phyloP scores from a whole-genome alignment of 2,888 invertebrate species.

The Aphodius sticticus region DNA sequence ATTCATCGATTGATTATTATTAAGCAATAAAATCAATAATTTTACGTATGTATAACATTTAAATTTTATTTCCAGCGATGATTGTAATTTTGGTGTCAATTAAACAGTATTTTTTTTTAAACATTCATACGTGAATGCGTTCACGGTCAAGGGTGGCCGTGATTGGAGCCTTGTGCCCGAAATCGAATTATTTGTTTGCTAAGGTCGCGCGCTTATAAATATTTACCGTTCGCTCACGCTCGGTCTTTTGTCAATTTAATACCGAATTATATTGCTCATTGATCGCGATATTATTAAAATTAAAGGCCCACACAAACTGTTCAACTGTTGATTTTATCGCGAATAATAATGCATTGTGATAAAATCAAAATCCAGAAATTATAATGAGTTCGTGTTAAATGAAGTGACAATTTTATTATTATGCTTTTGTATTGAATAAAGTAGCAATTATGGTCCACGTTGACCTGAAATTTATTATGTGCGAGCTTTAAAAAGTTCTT shows the following conservation, averaged over 20 bases:
- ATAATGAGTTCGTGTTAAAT: background rate
- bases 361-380: no score
- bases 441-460: background rate
- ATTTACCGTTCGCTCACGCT: background rate
- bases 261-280: background rate
- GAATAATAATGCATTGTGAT: no score
- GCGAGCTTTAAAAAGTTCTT: no score
- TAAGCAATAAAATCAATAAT: no score
- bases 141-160: background rate
- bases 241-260: background rate
- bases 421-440: background rate
- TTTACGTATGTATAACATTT: no score
- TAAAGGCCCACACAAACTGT: background rate
- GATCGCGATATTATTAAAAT: background rate
- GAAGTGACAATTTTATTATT: background rate
- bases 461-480: background rate
- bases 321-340: no score
- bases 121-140: background rate
- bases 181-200: background rate
- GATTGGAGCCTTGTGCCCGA: background rate
- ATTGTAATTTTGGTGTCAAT: no score
- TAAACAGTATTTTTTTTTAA: no score
- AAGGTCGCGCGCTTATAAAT: background rate
- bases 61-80: no score
- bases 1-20: no score